These are phyloP conservation scores for Anarhynchus alexandrinus DNA, from an alignment of 2,113 vertebrate species.

Conservation along the genomic window DNA sequence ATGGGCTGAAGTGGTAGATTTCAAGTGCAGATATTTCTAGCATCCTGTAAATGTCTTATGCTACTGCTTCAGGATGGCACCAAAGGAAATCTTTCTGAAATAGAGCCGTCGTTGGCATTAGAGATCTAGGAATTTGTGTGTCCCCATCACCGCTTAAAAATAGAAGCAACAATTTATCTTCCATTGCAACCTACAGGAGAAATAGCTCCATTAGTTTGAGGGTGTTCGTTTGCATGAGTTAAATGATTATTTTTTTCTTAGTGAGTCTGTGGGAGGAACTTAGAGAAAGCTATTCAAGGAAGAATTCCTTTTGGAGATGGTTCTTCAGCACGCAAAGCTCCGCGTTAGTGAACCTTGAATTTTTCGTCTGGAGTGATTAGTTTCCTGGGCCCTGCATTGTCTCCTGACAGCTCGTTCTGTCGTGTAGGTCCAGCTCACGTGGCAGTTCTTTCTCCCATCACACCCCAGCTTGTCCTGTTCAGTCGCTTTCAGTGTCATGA, in stretches of 20 bases:
- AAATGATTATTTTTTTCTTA: not conserved
- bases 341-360: rapidly evolving
- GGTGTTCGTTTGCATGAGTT: not conserved
- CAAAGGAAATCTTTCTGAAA: not conserved
- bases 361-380: not conserved
- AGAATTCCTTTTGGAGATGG: not conserved
- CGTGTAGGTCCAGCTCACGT: rapidly evolving
- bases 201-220: not conserved
- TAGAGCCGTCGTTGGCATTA: not conserved
- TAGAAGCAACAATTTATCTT: not conserved
- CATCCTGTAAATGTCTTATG: not conserved
- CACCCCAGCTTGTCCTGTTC: not conserved
- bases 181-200: not conserved
- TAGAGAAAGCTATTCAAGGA: not conserved
- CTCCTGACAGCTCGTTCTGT: not conserved
- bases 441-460: not conserved
- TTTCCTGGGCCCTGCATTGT: not conserved
- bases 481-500: not conserved
- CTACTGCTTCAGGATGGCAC: not conserved
- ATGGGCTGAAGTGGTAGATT: not conserved
- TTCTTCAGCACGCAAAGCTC: not conserved
- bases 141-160: not conserved
- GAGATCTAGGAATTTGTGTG: not conserved
- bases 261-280: not conserved
- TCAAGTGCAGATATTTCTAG: not conserved